These are phyloP conservation scores for Agrochola lychnidis DNA, from an alignment of 2,888 invertebrate species.

Conservation along the genomic window DNA sequence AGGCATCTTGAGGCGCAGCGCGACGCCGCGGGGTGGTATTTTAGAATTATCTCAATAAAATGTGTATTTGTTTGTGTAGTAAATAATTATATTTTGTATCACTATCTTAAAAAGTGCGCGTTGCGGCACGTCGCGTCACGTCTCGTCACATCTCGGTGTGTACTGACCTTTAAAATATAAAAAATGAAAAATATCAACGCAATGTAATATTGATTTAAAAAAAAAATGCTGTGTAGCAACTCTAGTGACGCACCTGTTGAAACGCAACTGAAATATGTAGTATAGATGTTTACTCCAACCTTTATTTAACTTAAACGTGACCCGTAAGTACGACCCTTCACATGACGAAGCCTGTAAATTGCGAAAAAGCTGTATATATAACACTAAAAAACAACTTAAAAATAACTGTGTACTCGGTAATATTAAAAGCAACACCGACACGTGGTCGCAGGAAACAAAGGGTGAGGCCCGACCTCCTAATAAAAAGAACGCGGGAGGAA, in stretches of 20 bases:
- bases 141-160: too few relatives aligned
- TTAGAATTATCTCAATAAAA: too few relatives aligned
- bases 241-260: too few relatives aligned
- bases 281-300: not conserved
- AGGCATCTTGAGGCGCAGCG: too few relatives aligned
- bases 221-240: not conserved
- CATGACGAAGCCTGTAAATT: too few relatives aligned
- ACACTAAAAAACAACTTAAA: not conserved
- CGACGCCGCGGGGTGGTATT: too few relatives aligned
- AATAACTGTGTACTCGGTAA: not conserved
- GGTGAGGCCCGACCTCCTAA: not conserved
- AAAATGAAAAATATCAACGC: not conserved
- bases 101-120: too few relatives aligned
- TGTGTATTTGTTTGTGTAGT: too few relatives aligned
- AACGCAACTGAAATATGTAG: too few relatives aligned
- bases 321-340: not conserved
- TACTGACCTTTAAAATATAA: too few relatives aligned
- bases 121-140: too few relatives aligned
- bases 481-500: not conserved
- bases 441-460: not conserved
- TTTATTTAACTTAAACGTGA: not conserved
- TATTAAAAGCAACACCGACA: not conserved
- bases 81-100: too few relatives aligned
- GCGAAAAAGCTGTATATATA: not conserved
- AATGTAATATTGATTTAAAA: not conserved